Evolutionary conservation across 2,888 invertebrate species (phyloP).

Genomic region (Aethes cnicana): DNA sequence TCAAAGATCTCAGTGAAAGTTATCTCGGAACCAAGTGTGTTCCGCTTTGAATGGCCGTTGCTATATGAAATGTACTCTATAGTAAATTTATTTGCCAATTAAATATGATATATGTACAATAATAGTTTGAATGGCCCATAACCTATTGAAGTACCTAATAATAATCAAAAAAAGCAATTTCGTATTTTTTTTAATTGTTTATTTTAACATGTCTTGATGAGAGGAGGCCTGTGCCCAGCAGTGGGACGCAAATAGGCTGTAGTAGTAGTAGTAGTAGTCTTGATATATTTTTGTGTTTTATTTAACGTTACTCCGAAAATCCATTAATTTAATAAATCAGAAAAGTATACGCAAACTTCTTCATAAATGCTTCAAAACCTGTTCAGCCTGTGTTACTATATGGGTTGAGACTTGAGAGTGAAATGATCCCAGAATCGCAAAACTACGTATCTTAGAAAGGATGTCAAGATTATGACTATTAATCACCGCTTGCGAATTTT

Average conservation of each 20-base stretch:
- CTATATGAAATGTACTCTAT: neutral
- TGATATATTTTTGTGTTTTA: too few species aligned
- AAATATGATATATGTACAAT: neutral
- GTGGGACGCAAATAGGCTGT: too few species aligned
- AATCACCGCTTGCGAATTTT: neutral
- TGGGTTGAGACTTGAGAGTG: slow-evolving; percentile 16
- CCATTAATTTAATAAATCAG: too few species aligned
- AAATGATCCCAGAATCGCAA: slow-evolving; percentile 19
- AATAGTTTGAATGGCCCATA: neutral
- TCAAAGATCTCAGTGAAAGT: slow-evolving; percentile 8
- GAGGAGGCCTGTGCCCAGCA: too few species aligned
- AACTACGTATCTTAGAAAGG: slow-evolving; percentile 1
- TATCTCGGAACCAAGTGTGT: slow-evolving; percentile 3
- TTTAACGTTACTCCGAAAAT: too few species aligned
- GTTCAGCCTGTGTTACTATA: slow-evolving; percentile 7
- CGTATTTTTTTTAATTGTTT: too few species aligned
- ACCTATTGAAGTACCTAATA: too few species aligned
- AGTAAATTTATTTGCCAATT: neutral
- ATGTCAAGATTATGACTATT: neutral
- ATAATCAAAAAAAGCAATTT: too few species aligned
- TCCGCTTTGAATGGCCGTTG: neutral
- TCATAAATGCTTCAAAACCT: slow-evolving; percentile 9
- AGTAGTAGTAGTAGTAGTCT: too few species aligned
- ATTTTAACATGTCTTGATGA: too few species aligned
- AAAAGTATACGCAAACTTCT: too few species aligned